Evolutionary conservation across 2,113 vertebrate genomes (phyloP), one percentile per base, ranked within the genome.

Genomic region (Lanius collurio): DNA sequence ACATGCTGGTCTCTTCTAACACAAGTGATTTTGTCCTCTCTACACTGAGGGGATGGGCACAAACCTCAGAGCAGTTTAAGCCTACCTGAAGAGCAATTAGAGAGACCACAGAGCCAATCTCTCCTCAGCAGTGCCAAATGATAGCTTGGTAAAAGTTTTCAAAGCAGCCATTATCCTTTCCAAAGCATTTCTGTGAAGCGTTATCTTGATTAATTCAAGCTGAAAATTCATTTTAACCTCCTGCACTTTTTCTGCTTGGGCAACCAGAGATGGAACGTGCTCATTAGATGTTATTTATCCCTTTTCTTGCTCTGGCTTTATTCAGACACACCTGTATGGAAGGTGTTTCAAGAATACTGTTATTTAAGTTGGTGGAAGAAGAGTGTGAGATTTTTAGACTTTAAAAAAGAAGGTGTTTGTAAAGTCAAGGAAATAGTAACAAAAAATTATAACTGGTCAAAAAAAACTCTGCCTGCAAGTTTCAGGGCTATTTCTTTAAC

Each of bases 151-250:
- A 42, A 24, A 55, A 50, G 53, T 73, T 80, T 64, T 80, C 57
- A 92, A 92, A 83, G 37, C 59, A 77, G 50, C 63, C 80, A 49
- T 84, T 86, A 69, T 73, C 22, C 26, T 83, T 92, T 69, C 28
- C 33, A 71, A 69, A 85, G 28, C 1, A 0, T 44, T 90, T 79
- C 73, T 59, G 74, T 11, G 7, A 63, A 57, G 28, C 4, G 16
- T 52, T 75, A 15, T 33, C 63, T 69, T 37, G 59, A 77, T 55
- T 77, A 88, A 42, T 70, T 83, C 56, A 60, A 44, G 37, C 27
- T 74, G 42, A 52, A 95, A 73, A 89, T 63, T 30, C 8, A 50
- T 92, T 90, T 92, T 86, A 74, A 86, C 50, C 56, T 75, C 41
- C 70, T 93, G 31, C 30, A 30, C 31, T 52, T 92, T 68, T 88